Conservation (phyloP, 2,113 vertebrate genomes). For the Zapornia atra region DNA sequence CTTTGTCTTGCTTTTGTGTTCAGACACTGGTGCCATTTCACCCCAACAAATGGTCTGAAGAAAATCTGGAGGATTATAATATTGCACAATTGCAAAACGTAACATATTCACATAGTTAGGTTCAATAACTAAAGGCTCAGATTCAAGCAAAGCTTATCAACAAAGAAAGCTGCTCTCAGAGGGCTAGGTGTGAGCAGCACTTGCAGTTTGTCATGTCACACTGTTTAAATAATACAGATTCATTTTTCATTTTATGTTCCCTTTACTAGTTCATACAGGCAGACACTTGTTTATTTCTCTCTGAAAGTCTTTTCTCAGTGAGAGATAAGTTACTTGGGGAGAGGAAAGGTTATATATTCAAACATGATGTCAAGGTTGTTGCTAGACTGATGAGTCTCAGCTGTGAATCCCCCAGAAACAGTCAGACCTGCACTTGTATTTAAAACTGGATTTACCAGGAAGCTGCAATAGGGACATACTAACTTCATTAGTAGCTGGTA, state of each 20-base stretch:
- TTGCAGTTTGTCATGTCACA: conserved; percentile 33
- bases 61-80: neutral
- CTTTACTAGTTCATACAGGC: conserved; percentile 28
- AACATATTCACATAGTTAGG: neutral
- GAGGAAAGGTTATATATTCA: conserved; percentile 20
- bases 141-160: conserved; percentile 11
- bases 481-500: neutral
- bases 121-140: neutral
- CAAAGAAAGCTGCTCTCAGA: conserved; percentile 19
- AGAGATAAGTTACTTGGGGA: conserved; percentile 28
- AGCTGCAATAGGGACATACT: neutral
- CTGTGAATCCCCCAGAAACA: neutral
- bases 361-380: conserved; percentile 27
- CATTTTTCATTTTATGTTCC: conserved; percentile 47
- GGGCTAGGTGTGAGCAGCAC: neutral
- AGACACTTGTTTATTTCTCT: conserved; percentile 44
- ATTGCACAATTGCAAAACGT: neutral
- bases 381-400: conserved; percentile 23
- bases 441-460: neutral
- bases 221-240: conserved; percentile 47
- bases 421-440: neutral
- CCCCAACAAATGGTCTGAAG: neutral
- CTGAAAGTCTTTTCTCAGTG: neutral
- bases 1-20: neutral
- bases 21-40: neutral